These are phyloP conservation scores for Puffinus mauretanicus DNA, from an alignment of 2,113 vertebrate species.

Conservation along the genomic window DNA sequence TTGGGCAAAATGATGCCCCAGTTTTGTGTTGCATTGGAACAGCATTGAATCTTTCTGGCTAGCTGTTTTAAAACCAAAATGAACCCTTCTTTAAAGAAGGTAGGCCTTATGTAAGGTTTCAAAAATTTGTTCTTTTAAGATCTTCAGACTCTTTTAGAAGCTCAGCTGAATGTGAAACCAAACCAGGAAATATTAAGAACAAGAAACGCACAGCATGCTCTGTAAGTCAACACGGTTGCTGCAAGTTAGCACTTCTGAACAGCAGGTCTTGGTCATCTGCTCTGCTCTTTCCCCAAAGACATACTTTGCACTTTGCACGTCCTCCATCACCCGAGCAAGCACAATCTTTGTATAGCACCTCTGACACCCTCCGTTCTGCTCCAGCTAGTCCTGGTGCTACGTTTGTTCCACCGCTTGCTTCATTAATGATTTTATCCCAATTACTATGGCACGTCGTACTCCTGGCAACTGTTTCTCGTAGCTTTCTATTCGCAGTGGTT, in stretches of 20 bases:
- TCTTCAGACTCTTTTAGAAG: not conserved
- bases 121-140: not conserved
- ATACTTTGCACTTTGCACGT: too few species aligned
- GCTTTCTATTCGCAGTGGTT: fast-evolving
- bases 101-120: fast-evolving
- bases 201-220: not conserved
- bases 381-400: not conserved
- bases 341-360: not conserved
- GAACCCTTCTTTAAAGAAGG: not conserved
- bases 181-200: not conserved
- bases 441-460: fast-evolving
- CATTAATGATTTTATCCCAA: not conserved
- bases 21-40: not conserved
- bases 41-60: not conserved
- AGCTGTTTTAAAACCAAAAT: not conserved
- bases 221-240: not conserved
- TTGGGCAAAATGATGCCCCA: not conserved
- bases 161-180: not conserved
- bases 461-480: not conserved
- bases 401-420: fast-evolving
- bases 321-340: not conserved
- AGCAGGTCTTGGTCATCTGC: not conserved
- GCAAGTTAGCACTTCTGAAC: not conserved
- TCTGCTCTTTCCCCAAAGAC: not conserved
- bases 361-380: not conserved